Evolutionary conservation across 2,113 vertebrate genomes (phyloP).

Genomic region (Prolemur simus): DNA sequence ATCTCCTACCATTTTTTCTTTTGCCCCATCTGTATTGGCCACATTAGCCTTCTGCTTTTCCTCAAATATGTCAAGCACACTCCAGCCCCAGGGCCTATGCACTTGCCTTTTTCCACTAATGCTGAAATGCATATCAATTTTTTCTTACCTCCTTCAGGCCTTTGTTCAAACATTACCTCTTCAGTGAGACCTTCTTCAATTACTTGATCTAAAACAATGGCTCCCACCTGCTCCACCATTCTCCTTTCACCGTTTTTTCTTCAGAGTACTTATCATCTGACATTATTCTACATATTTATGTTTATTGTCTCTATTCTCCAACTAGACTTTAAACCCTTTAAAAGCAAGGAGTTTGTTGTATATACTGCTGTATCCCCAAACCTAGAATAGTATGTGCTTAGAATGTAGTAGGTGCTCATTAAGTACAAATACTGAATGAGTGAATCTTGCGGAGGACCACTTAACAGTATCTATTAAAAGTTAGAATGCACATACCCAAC

Average conservation of each 20-base stretch:
- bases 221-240: background rate
- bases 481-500: background rate
- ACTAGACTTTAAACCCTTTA: background rate
- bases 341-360: background rate
- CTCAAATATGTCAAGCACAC: background rate
- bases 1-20: background rate
- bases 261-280: background rate
- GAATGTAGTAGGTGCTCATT: background rate
- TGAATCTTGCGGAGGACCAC: background rate
- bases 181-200: background rate
- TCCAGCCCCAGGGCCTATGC: background rate
- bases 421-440: background rate
- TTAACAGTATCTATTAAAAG: slow-evolving; percentile 17
- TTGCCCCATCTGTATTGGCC: background rate
- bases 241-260: background rate
- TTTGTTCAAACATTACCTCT: background rate
- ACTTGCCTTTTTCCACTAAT: background rate
- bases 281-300: background rate
- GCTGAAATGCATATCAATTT: background rate
- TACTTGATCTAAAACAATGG: background rate
- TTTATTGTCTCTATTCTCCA: background rate
- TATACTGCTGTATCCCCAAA: background rate
- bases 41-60: background rate
- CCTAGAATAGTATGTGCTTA: background rate
- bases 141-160: background rate